phyloP scores from a whole-genome alignment of 2,797 vertebrate species.

The Macroramphosus scolopax region DNA sequence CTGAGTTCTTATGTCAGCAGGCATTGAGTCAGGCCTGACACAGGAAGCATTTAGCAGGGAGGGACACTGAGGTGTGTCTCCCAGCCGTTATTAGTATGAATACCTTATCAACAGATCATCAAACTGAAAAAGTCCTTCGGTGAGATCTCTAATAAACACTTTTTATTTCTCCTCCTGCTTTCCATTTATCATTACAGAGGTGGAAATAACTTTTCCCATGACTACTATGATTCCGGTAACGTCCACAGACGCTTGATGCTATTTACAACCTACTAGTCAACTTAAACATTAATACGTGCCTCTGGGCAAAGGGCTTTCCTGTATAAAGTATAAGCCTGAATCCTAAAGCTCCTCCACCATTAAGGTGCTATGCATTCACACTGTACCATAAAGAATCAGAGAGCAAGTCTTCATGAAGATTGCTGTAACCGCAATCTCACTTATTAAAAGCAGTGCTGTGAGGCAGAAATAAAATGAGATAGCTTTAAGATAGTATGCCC shows the following conservation, averaged over 20 bases:
- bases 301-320: conserved; percentile 27
- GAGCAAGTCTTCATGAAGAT: conserved; percentile 37
- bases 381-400: conserved; percentile 31
- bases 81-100: no score
- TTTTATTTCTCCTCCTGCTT: no score
- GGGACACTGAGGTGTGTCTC: conserved; percentile 33
- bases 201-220: conserved; percentile 10
- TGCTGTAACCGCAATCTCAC: conserved; percentile 6
- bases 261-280: conserved; percentile 53
- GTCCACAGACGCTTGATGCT: no score
- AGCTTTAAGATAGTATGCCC: conserved; percentile 25
- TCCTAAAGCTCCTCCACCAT: conserved; percentile 28
- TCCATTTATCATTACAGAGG: conserved; percentile 13
- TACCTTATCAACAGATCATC: no score
- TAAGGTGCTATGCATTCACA: conserved; percentile 32
- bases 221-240: conserved; percentile 25
- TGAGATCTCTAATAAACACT: no score
- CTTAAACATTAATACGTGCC: conserved; percentile 31
- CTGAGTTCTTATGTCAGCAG: no score
- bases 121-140: no score
- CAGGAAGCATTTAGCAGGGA: conserved; percentile 11
- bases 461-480: conserved; percentile 36
- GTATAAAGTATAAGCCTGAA: conserved; percentile 20
- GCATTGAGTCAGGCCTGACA: conserved; percentile 41
- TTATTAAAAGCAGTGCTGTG: conserved; percentile 39